Conservation (phyloP, 2,888 invertebrate species). For the Pemphredon lugubris region DNA sequence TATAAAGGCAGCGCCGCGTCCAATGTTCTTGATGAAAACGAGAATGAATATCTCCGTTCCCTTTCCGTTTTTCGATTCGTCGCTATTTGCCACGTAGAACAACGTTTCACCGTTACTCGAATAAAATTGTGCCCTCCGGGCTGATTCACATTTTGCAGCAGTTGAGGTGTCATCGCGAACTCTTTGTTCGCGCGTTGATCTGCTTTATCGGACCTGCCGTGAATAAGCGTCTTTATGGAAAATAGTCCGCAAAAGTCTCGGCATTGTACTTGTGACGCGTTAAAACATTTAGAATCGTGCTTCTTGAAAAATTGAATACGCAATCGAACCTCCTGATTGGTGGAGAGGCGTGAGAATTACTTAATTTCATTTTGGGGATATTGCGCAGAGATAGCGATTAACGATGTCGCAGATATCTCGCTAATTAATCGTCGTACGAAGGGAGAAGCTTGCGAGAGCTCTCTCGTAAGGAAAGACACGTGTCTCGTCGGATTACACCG, state of each 20-base stretch:
- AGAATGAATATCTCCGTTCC: not conserved
- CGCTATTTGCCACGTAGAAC: slow-evolving; percentile 30
- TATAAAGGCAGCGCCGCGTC: not conserved
- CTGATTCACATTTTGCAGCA: slow-evolving; percentile 46
- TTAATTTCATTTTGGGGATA: too few relatives aligned
- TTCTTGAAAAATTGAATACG: too few relatives aligned
- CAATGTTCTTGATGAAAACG: not conserved
- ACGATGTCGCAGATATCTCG: too few relatives aligned
- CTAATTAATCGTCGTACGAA: too few relatives aligned
- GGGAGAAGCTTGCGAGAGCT: too few relatives aligned
- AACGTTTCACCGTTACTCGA: slow-evolving; percentile 23
- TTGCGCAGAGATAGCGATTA: too few relatives aligned
- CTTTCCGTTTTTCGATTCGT: slow-evolving; percentile 14
- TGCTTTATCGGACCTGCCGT: slow-evolving; percentile 45
- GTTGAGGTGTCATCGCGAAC: slow-evolving; percentile 51
- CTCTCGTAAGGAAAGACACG: too few relatives aligned
- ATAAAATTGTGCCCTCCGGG: slow-evolving; percentile 58
- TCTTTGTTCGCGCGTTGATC: slow-evolving; percentile 51
- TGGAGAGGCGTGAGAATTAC: too few relatives aligned
- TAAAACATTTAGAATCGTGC: not conserved
- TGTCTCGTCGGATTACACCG: too few relatives aligned
- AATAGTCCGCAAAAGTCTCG: slow-evolving; percentile 1
- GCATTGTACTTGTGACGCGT: not conserved
- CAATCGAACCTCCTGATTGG: too few relatives aligned
- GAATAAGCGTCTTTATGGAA: slow-evolving; percentile 47